Evolutionary conservation across 2,113 vertebrate species (phyloP).

Genomic region (Rhodinocichla rosea): DNA sequence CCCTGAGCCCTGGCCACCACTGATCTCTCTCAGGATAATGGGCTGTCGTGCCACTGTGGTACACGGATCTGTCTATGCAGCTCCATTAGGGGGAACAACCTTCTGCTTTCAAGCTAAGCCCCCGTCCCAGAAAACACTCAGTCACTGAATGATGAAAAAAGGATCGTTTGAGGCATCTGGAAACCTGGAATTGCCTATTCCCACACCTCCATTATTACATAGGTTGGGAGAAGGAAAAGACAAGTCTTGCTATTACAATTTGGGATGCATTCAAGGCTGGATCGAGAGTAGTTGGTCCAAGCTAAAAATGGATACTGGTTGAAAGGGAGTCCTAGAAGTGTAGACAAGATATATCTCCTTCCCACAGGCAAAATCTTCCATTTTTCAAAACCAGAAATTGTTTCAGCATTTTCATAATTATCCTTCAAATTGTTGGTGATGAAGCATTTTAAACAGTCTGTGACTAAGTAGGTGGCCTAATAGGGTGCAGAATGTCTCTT

Average conservation of each 20-base stretch:
- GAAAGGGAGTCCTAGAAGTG: background rate
- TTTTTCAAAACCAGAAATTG: background rate
- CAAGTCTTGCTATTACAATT: background rate
- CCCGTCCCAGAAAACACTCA: background rate
- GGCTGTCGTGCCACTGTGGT: background rate
- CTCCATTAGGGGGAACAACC: background rate
- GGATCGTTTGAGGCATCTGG: background rate
- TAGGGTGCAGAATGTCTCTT: background rate
- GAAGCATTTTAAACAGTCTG: background rate
- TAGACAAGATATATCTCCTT: background rate
- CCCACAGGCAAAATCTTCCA: background rate
- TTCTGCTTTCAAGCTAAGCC: background rate
- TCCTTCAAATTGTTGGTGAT: background rate
- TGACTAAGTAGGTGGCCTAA: background rate
- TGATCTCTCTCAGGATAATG: background rate
- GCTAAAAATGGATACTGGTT: background rate
- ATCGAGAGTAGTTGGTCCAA: background rate
- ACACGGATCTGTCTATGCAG: background rate
- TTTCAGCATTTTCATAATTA: background rate
- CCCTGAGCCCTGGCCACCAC: background rate
- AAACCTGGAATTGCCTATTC: background rate
- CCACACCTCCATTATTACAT: background rate
- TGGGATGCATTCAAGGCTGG: background rate
- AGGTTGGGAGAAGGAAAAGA: background rate
- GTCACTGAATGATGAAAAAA: background rate